Evolutionary conservation across 1,140 invertebrate species (phyloP).

Genomic region (Lutraria rhynchaena): DNA sequence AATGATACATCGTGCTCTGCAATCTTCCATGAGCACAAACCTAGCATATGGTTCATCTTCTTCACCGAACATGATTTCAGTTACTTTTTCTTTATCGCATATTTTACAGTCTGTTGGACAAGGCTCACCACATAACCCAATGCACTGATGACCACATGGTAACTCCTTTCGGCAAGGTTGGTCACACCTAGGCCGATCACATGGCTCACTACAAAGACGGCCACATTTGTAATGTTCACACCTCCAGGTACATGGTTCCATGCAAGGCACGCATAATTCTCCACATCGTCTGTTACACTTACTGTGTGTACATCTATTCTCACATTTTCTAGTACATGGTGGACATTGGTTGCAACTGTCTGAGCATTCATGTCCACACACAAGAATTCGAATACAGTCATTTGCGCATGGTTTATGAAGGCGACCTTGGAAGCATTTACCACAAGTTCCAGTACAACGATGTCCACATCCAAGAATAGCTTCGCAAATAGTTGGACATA

Average conservation of each 20-base stretch:
- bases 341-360: conserved; percentile 83
- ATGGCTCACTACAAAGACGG: conserved; percentile 85
- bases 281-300: conserved; percentile 85
- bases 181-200: conserved; percentile 77
- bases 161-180: conserved; percentile 67
- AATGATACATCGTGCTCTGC: conserved; percentile 67
- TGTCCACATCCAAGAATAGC: conserved; percentile 70
- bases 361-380: conserved; percentile 81
- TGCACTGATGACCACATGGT: conserved; percentile 86
- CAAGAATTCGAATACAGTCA: conserved; percentile 75
- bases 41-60: conserved; percentile 78
- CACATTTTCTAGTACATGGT: conserved; percentile 85
- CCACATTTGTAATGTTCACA: conserved; percentile 85
- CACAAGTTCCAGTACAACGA: conserved; percentile 70
- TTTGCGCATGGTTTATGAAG: conserved; percentile 83
- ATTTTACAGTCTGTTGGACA: conserved; percentile 78
- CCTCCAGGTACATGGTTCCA: conserved; percentile 82
- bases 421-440: conserved; percentile 85
- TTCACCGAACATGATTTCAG: conserved; percentile 84
- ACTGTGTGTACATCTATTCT: conserved; percentile 84
- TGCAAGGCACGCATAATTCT: conserved; percentile 85
- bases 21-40: conserved; percentile 72
- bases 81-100: conserved; percentile 81
- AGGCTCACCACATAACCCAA: conserved; percentile 86
- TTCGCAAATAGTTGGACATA: conserved; percentile 58